Conservation (phyloP, 2,888 invertebrate species). For the Morpho deidamia region DNA sequence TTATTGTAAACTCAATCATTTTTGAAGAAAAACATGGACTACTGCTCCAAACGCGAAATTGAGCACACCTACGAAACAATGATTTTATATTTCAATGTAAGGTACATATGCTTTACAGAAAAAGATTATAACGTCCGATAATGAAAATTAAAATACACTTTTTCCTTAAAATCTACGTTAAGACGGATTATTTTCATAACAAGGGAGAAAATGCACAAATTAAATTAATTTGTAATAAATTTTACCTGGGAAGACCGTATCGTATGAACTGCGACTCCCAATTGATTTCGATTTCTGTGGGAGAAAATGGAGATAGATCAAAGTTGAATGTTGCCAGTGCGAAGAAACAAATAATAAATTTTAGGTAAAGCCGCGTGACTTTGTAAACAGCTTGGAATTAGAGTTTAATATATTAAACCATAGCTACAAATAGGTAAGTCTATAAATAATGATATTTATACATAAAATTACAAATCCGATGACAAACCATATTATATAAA, state of each 20-base stretch:
- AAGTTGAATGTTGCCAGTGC: conserved; percentile 13
- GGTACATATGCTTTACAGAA: no score
- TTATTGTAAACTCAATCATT: conserved; percentile 92
- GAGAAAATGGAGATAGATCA: conserved; percentile 11
- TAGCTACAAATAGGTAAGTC: no score
- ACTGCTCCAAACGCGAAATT: conserved; percentile 7
- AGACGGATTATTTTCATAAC: background rate
- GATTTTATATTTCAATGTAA: background rate
- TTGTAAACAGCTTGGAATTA: background rate
- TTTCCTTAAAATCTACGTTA: background rate
- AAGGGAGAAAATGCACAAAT: no score
- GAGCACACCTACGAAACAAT: conserved; percentile 13
- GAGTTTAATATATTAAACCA: background rate
- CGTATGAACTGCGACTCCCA: background rate
- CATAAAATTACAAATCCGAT: no score
- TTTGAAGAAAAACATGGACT: conserved; percentile 18
- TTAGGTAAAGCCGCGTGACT: conserved; percentile 10
- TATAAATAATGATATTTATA: no score
- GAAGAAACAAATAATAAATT: background rate
- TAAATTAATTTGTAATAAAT: background rate
- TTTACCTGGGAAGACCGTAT: background rate
- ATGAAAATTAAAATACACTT: background rate
- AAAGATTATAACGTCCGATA: background rate
- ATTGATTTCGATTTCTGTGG: conserved; percentile 2
- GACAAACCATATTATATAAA: no score